These are phyloP conservation scores for Drosophila bipectinata DNA, from an alignment of 1,140 invertebrate genomes.

Conservation along the genomic window DNA sequence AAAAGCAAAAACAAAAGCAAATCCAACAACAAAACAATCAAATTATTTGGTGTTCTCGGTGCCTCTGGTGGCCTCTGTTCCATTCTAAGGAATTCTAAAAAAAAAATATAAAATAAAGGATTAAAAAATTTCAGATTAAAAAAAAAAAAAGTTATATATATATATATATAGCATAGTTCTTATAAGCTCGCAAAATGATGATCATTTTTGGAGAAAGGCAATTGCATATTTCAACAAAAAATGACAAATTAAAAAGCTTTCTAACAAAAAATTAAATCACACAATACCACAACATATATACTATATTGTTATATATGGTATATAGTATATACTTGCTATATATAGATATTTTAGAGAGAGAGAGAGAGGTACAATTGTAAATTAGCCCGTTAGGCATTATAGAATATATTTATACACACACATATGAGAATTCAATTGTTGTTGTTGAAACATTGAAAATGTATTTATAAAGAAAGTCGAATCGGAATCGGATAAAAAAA, in stretches of 20 bases:
- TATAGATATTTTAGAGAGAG: conserved; percentile 41
- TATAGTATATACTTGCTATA: conserved; percentile 17
- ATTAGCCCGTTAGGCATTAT: conserved; percentile 63
- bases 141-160: not conserved
- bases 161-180: not conserved
- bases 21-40: conserved; percentile 35
- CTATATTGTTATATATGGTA: conserved; percentile 5
- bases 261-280: not conserved
- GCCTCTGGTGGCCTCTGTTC: conserved; percentile 42
- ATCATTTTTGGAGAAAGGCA: not conserved
- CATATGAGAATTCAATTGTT: conserved; percentile 73
- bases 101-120: not conserved
- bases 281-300: not conserved
- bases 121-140: not conserved
- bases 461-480: conserved; percentile 59
- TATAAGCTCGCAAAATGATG: not conserved
- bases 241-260: conserved; percentile 1
- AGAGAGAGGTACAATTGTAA: conserved; percentile 61
- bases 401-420: conserved; percentile 61
- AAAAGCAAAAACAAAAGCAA: conserved; percentile 6
- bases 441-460: conserved; percentile 89
- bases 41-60: conserved; percentile 38
- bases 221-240: conserved; percentile 5
- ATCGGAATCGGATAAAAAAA: not conserved
- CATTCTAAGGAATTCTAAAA: conserved; percentile 31